These are phyloP conservation scores for Rhinoderma darwinii DNA, from an alignment of 2,113 vertebrate genomes.

Conservation along the genomic window DNA sequence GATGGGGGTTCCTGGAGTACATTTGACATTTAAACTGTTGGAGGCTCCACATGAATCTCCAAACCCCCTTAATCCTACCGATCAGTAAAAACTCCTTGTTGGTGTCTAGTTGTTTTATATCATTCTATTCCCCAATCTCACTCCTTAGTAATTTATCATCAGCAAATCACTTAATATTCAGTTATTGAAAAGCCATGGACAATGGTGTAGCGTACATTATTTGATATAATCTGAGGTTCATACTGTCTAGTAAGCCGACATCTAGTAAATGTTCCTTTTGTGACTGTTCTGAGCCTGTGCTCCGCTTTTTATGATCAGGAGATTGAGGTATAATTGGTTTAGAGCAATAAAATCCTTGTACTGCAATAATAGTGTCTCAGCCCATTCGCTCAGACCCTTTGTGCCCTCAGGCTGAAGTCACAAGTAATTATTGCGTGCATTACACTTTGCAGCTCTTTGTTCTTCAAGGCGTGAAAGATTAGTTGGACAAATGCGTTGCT, in stretches of 20 bases:
- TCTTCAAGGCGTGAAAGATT: constrained; percentile 43
- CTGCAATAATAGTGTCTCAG: constrained; percentile 16
- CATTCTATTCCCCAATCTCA: no score
- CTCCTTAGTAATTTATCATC: no score
- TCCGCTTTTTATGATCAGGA: constrained; percentile 3
- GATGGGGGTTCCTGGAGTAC: no score
- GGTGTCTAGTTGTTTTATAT: background rate
- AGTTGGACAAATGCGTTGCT: background rate
- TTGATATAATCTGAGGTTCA: background rate
- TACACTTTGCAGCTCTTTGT: constrained; percentile 41
- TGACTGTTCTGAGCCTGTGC: background rate
- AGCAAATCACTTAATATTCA: background rate
- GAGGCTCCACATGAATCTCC: no score
- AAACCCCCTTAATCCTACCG: no score
- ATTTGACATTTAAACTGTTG: no score
- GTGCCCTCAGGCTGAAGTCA: constrained; percentile 37
- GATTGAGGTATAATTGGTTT: constrained; percentile 53
- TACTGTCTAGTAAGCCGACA: no score
- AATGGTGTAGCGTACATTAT: background rate
- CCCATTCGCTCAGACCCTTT: constrained; percentile 45
- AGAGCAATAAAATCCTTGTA: constrained; percentile 55
- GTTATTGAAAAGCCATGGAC: background rate
- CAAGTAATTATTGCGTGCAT: constrained; percentile 17
- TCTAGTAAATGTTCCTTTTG: background rate
- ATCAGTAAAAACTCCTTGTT: background rate